These are phyloP conservation scores for Yponomeuta evonymella DNA, from an alignment of 2,888 invertebrate species.

Conservation along the genomic window DNA sequence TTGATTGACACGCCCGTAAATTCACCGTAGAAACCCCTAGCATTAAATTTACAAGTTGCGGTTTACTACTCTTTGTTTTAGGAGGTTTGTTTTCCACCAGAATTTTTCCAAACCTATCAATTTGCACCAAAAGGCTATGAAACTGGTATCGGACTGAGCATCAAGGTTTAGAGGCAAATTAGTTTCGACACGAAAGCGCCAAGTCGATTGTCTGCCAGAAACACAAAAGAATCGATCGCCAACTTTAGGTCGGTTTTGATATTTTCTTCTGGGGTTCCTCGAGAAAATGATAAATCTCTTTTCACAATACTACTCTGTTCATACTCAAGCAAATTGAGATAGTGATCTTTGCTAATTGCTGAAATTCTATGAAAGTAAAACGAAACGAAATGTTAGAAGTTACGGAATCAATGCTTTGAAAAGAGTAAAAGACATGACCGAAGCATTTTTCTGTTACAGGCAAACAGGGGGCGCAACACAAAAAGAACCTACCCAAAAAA, in stretches of 20 bases:
- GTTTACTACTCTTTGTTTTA: slow-evolving; percentile 53
- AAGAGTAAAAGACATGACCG: slow-evolving; percentile 8
- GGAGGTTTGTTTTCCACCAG: slow-evolving; percentile 24
- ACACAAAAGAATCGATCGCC: slow-evolving; percentile 60
- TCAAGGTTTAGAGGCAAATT: slow-evolving; percentile 61
- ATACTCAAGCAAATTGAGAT: too few species aligned
- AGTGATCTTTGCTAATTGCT: too few species aligned
- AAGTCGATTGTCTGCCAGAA: slow-evolving; percentile 59
- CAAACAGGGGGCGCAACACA: slow-evolving; percentile 44
- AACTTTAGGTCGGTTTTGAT: slow-evolving; percentile 54
- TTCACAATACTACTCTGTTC: neutral
- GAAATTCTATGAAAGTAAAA: neutral
- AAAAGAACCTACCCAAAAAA: slow-evolving; percentile 43
- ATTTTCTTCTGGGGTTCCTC: slow-evolving; percentile 28
- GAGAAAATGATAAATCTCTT: neutral
- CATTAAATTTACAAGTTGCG: slow-evolving; percentile 57
- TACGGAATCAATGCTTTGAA: neutral
- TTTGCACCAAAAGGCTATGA: slow-evolving; percentile 30
- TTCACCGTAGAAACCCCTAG: slow-evolving; percentile 49
- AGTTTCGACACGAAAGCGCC: slow-evolving; percentile 71
- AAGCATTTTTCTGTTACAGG: slow-evolving; percentile 62
- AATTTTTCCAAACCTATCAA: slow-evolving; percentile 48
- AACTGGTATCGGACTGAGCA: slow-evolving; percentile 54
- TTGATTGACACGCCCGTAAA: slow-evolving; percentile 75
- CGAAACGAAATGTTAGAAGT: neutral